A percentile compares a stretch with the other conserved stretches of the same genome.
phyloP scores from a whole-genome alignment of 2,113 vertebrate species.

The Corythaixoides concolor region DNA sequence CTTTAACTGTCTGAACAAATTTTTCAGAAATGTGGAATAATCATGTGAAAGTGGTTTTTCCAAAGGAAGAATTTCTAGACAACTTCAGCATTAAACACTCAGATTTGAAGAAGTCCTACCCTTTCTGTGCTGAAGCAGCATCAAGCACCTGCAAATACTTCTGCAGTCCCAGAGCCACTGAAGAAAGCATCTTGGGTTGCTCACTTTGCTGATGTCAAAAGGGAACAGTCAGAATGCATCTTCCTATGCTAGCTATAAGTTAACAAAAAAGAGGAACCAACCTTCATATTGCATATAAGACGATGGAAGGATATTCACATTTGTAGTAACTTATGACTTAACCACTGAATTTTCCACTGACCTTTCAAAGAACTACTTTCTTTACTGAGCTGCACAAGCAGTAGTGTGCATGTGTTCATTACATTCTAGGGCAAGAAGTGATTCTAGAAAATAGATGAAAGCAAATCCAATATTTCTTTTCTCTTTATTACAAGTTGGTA shows the following conservation, averaged over 20 bases:
- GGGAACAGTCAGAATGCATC: background rate
- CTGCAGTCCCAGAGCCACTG: background rate
- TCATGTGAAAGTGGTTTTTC: background rate
- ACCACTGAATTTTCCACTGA: background rate
- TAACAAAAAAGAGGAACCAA: background rate
- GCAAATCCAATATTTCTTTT: background rate
- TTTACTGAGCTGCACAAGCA: background rate
- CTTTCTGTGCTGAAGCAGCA: background rate
- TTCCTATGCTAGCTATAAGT: background rate
- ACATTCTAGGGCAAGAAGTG: background rate
- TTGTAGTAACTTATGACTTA: background rate
- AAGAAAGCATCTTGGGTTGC: background rate
- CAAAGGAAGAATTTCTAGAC: background rate
- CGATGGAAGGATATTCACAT: background rate
- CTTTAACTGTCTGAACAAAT: background rate
- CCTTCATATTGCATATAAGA: background rate
- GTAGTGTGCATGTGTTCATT: background rate
- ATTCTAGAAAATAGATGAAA: background rate
- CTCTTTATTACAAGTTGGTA: background rate
- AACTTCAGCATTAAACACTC: background rate
- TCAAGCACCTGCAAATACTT: background rate
- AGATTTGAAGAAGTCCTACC: background rate
- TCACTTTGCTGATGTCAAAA: background rate
- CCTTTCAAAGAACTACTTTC: background rate
- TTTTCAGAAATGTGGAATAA: background rate